Percentiles rank a stretch among this genome's conserved stretches.
These are phyloP conservation scores for Eulemur albifrons DNA, from an alignment of 2,797 vertebrate genomes.

Conservation along the genomic window DNA sequence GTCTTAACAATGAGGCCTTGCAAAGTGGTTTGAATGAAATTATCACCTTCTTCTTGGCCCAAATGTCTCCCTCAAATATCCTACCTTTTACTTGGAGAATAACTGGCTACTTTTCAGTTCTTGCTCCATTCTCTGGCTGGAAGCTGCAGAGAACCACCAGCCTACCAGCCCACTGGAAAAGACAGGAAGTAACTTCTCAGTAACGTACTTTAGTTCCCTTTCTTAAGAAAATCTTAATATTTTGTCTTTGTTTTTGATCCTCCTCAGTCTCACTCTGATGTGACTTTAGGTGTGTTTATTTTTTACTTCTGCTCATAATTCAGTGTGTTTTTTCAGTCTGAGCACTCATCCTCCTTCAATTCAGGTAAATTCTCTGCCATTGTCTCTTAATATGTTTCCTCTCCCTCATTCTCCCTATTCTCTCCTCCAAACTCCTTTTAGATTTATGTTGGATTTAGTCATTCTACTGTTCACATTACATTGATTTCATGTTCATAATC, in stretches of 20 bases:
- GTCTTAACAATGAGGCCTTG: neutral
- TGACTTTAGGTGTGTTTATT: neutral
- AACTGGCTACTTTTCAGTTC: neutral
- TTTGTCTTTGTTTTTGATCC: neutral
- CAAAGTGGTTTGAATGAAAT: neutral
- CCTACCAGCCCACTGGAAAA: neutral
- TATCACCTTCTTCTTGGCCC: neutral
- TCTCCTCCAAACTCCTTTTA: neutral
- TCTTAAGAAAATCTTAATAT: neutral
- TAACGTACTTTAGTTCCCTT: neutral
- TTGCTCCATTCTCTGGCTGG: neutral
- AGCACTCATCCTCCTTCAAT: neutral
- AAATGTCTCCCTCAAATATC: neutral
- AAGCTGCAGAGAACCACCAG: neutral
- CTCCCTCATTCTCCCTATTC: neutral
- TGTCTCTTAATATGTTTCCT: neutral
- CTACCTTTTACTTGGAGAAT: neutral
- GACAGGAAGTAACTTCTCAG: neutral
- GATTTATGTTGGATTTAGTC: neutral
- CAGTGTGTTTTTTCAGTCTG: neutral
- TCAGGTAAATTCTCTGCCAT: neutral
- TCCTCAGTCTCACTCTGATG: neutral
- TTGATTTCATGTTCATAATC: neutral
- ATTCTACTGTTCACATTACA: neutral
- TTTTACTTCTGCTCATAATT: neutral